Conservation (phyloP, 2,113 vertebrate species). For the Montifringilla adamsi region DNA sequence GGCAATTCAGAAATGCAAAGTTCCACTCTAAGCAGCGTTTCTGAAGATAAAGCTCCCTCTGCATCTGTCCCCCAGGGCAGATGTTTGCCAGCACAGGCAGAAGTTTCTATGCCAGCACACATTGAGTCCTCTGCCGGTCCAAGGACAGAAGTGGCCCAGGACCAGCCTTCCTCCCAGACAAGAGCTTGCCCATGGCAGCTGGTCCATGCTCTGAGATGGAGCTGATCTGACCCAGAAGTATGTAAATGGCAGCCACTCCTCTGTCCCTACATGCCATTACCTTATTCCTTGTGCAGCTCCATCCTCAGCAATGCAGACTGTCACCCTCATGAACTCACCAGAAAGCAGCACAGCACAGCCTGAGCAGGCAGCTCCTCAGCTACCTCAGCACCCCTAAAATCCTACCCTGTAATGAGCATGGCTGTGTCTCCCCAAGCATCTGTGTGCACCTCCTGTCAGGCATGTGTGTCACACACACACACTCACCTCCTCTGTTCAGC, state of each 20-base stretch:
- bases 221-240: background rate
- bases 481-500: constrained; percentile 91
- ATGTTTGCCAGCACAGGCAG: background rate
- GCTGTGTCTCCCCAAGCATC: background rate
- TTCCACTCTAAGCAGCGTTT: background rate
- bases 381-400: background rate
- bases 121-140: background rate
- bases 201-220: fast-evolving
- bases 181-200: background rate
- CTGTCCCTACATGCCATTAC: background rate
- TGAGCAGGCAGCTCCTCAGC: background rate
- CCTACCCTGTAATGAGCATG: background rate
- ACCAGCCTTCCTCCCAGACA: background rate
- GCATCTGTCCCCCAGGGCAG: background rate
- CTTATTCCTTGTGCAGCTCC: background rate
- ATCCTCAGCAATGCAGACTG: background rate
- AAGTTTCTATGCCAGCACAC: background rate
- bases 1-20: background rate
- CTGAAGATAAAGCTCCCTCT: background rate
- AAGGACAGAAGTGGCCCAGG: background rate
- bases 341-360: background rate
- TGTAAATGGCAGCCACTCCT: background rate
- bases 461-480: background rate
- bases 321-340: background rate
- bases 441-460: background rate